A percentile compares a stretch with the other conserved stretches of the same genome.
Evolutionary conservation across 2,888 invertebrate genomes (phyloP).

Genomic region (Leptogaster cylindrica): DNA sequence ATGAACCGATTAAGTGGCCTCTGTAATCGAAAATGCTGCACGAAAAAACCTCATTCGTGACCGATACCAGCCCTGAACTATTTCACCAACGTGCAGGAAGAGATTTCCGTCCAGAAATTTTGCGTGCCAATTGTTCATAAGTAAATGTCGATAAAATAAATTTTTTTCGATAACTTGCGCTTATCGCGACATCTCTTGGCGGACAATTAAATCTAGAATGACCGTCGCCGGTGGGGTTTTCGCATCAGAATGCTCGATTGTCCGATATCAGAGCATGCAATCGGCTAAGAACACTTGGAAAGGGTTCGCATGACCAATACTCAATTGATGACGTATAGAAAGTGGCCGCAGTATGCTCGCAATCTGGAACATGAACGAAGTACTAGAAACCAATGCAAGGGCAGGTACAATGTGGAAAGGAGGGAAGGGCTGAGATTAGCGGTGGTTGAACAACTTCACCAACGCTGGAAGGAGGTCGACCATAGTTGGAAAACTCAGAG

Average conservation of each 20-base stretch:
- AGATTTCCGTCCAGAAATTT: constrained; percentile 31
- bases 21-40: constrained; percentile 26
- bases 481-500: neutral
- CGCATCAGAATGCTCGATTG: constrained; percentile 26
- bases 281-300: constrained; percentile 3
- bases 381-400: neutral
- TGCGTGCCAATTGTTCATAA: constrained; percentile 38
- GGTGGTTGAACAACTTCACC: no score
- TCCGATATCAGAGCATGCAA: constrained; percentile 15
- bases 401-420: neutral
- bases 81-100: neutral
- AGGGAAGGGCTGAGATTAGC: neutral
- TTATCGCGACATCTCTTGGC: constrained; percentile 21
- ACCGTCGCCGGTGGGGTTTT: neutral
- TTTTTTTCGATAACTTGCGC: constrained; percentile 30
- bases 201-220: constrained; percentile 32
- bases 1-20: no score
- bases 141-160: constrained; percentile 28
- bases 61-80: constrained; percentile 14
- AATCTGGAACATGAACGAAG: neutral
- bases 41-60: constrained; percentile 14
- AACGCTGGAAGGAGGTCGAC: neutral
- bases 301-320: constrained; percentile 3
- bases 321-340: constrained; percentile 32
- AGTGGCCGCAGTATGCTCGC: neutral